Evolutionary conservation across 2,797 vertebrate genomes (phyloP).

Genomic region (Pyrocephalus nanus): DNA sequence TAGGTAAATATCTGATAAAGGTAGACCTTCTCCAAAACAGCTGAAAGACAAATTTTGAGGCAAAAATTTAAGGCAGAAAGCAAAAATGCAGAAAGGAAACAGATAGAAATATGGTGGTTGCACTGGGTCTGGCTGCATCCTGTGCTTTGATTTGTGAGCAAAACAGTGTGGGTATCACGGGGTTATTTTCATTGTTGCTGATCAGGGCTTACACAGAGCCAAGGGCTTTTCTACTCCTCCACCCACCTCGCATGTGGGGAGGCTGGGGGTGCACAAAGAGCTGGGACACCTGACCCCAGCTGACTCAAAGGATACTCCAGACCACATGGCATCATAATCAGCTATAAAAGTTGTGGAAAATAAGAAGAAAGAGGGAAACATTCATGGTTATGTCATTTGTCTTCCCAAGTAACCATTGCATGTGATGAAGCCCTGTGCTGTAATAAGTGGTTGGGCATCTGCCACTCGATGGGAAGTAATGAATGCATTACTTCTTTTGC

Average conservation of each 20-base stretch:
- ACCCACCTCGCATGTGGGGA: accelerated
- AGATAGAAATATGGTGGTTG: neutral
- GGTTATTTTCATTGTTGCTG: neutral
- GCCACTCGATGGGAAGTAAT: accelerated
- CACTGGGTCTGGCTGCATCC: neutral
- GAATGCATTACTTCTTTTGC: neutral
- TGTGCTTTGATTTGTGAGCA: neutral
- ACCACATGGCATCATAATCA: accelerated
- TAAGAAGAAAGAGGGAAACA: neutral
- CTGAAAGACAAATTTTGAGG: neutral
- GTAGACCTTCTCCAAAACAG: neutral
- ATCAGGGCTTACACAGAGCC: neutral
- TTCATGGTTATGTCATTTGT: neutral
- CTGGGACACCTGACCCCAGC: neutral
- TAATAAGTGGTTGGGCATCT: neutral
- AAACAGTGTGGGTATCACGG: neutral
- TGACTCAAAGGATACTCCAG: neutral
- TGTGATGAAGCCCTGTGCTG: neutral
- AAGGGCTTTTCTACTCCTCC: neutral
- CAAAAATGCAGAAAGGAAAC: neutral
- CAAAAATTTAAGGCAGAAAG: neutral
- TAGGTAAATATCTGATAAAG: neutral
- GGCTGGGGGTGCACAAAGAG: accelerated
- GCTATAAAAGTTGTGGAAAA: neutral
- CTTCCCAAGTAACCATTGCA: neutral